These are phyloP conservation scores for Bombus polaris DNA, from an alignment of 1,140 invertebrate species.

Conservation along the genomic window DNA sequence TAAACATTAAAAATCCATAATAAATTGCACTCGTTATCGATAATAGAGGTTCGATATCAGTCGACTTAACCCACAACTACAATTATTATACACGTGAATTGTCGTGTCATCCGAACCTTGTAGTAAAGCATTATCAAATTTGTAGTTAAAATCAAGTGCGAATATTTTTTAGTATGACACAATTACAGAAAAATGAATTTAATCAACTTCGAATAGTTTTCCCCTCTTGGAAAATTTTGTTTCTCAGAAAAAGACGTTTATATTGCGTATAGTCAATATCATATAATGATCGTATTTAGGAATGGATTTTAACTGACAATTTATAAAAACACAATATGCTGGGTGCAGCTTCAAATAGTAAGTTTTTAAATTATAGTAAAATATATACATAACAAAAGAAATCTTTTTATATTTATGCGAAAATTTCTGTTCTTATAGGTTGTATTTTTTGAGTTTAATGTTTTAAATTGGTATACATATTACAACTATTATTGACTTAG, in stretches of 20 bases:
- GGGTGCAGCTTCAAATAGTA: conserved; percentile 71
- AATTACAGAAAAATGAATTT: neutral
- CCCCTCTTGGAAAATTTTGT: conserved; percentile 14
- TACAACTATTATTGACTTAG: neutral
- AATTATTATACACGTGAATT: conserved; percentile 65
- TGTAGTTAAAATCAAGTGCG: conserved; percentile 8
- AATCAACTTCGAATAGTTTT: conserved; percentile 12
- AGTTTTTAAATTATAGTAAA: conserved; percentile 56
- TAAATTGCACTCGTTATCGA: conserved; percentile 34
- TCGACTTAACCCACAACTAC: conserved; percentile 71
- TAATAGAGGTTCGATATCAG: conserved; percentile 51
- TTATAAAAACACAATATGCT: conserved; percentile 69
- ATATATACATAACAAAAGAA: conserved; percentile 15
- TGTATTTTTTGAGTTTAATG: neutral
- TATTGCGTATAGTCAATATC: conserved; percentile 37
- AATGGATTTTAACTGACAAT: conserved; percentile 73
- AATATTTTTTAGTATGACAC: conserved; percentile 47
- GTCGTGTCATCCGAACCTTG: conserved; percentile 32
- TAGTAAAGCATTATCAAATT: conserved; percentile 15
- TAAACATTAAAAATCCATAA: neutral
- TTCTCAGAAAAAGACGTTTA: conserved; percentile 19
- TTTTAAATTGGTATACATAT: neutral
- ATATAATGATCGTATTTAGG: conserved; percentile 59
- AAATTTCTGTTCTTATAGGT: neutral
- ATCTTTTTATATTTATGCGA: neutral